phyloP scores from a whole-genome alignment of 1,140 invertebrate genomes.

The Hyles euphorbiae region DNA sequence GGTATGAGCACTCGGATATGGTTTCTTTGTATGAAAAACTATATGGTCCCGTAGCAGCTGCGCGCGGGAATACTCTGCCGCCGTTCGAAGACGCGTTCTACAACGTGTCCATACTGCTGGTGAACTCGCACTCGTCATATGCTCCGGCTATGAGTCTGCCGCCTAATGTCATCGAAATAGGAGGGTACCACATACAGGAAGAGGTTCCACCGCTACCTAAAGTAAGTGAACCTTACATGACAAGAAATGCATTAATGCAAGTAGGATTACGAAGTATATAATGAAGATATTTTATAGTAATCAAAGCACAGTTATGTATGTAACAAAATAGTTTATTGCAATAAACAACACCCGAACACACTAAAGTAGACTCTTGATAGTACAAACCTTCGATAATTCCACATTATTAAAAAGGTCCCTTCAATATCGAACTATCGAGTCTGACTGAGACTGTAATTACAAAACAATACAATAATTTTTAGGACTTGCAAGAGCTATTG shows the following conservation, averaged over 20 bases:
- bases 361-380: too few relatives aligned
- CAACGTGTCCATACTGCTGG: conserved; percentile 69
- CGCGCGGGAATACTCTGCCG: conserved; percentile 34
- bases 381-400: too few relatives aligned
- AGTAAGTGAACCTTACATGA: conserved; percentile 20
- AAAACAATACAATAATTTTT: too few relatives aligned
- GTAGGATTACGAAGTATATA: too few relatives aligned
- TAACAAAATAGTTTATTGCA: too few relatives aligned
- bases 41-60: conserved; percentile 39
- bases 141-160: conserved; percentile 66
- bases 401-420: too few relatives aligned
- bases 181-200: conserved; percentile 71
- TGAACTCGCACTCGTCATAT: conserved; percentile 75
- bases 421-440: too few relatives aligned
- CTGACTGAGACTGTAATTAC: too few relatives aligned
- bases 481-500: conserved; percentile 66
- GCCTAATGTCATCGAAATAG: conserved; percentile 76
- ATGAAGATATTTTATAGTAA: too few relatives aligned
- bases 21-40: conserved; percentile 2
- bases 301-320: too few relatives aligned
- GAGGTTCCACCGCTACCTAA: conserved; percentile 45
- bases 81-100: conserved; percentile 24
- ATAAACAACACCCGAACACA: too few relatives aligned
- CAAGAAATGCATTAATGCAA: too few relatives aligned
- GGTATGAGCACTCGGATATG: neutral